Evolutionary conservation across 64 coral and sea anemone species (phyloP).

Genomic region (Montipora sp.): DNA sequence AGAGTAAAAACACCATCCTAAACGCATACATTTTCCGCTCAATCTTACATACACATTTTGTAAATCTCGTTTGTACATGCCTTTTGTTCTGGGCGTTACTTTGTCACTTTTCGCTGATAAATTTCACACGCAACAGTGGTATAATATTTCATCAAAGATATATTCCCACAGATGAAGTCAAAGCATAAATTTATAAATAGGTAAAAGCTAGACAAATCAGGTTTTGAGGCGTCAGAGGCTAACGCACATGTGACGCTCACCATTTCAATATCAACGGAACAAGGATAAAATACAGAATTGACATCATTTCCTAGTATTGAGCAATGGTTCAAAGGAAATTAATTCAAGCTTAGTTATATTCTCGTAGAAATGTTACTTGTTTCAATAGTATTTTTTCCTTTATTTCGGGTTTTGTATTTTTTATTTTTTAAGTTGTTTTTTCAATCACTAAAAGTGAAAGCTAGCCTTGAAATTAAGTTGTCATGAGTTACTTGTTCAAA

Average conservation of each 20-base stretch:
- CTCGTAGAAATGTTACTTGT: slow-evolving; percentile 50
- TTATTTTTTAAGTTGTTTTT: slow-evolving; percentile 31
- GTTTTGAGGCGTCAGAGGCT: slow-evolving; percentile 23
- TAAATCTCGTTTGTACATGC: slow-evolving; percentile 34
- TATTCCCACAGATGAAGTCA: slow-evolving; percentile 61
- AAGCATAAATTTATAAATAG: slow-evolving; percentile 62
- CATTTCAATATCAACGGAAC: slow-evolving; percentile 32
- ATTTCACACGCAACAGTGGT: slow-evolving; percentile 42
- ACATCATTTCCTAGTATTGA: slow-evolving; percentile 47
- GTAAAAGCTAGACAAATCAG: slow-evolving; percentile 43
- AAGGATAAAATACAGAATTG: slow-evolving; percentile 40
- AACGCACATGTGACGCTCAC: slow-evolving; percentile 26
- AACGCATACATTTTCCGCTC: slow-evolving; percentile 42
- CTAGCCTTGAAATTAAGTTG: slow-evolving; percentile 39
- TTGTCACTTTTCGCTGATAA: slow-evolving; percentile 53
- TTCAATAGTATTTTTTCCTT: slow-evolving; percentile 14
- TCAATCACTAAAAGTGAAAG: slow-evolving; percentile 43
- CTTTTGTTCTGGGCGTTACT: slow-evolving; percentile 30
- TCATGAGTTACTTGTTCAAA: slow-evolving; percentile 34
- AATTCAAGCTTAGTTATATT: slow-evolving; percentile 42
- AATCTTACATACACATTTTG: slow-evolving; percentile 27
- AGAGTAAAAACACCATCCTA: slow-evolving; percentile 37
- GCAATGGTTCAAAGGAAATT: slow-evolving; percentile 34
- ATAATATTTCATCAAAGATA: slow-evolving; percentile 53
- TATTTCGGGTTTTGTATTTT: not conserved